These are phyloP conservation scores for Melangyna quadrimaculata DNA, from an alignment of 2,888 invertebrate genomes.

Conservation along the genomic window DNA sequence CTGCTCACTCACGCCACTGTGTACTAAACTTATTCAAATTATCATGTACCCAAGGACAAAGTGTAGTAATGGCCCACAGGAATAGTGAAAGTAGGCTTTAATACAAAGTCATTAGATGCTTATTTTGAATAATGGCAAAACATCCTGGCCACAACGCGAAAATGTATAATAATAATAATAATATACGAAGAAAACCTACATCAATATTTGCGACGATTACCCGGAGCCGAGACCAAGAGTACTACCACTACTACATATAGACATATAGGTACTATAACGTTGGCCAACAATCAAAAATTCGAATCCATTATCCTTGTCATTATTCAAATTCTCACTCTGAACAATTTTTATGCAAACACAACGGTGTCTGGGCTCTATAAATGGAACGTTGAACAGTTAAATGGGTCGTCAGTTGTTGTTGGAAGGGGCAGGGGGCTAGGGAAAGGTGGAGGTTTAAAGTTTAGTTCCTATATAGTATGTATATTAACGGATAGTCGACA, in stretches of 20 bases:
- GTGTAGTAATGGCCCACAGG: conserved; percentile 6
- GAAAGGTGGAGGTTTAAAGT: neutral
- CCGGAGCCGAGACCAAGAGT: neutral
- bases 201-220: conserved; percentile 23
- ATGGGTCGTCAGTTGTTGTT: neutral
- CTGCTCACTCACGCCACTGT: neutral
- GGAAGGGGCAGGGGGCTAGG: neutral
- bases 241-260: too few relatives aligned
- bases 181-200: neutral
- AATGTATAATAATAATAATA: neutral
- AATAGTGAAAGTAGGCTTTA: conserved; percentile 9
- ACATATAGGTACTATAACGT: neutral
- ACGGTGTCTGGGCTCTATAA: conserved; percentile 19
- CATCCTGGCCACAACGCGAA: conserved; percentile 22
- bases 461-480: conserved; percentile 4
- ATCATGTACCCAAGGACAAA: neutral
- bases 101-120: conserved; percentile 48
- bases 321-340: conserved; percentile 61
- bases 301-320: conserved; percentile 57
- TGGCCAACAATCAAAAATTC: conserved; percentile 50
- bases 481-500: conserved; percentile 43
- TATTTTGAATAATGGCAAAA: conserved; percentile 44
- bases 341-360: conserved; percentile 44
- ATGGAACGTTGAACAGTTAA: conserved; percentile 23
- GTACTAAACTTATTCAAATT: neutral